Conservation (phyloP, 1,140 invertebrate genomes). For the Anadara kagoshimensis region DNA sequence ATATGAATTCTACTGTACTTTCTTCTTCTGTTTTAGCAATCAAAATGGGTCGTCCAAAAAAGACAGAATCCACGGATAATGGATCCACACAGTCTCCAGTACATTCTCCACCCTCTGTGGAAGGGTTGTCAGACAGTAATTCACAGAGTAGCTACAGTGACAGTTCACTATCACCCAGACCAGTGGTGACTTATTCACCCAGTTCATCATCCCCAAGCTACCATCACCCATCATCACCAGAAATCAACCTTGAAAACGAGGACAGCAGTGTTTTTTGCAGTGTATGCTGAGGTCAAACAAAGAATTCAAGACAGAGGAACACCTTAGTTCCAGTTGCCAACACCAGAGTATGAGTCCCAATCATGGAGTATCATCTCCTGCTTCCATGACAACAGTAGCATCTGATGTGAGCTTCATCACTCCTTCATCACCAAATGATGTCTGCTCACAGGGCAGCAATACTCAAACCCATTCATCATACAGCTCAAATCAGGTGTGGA, state of each 20-base stretch:
- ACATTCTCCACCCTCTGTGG: conserved; percentile 8
- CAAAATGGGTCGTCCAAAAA: conserved; percentile 62
- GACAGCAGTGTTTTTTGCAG: too few relatives aligned
- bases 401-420: too few relatives aligned
- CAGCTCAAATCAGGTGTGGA: conserved; percentile 4
- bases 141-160: conserved; percentile 2
- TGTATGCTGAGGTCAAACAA: too few relatives aligned
- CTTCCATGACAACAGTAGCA: too few relatives aligned
- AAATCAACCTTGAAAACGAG: too few relatives aligned
- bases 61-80: conserved; percentile 44
- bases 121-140: conserved; percentile 4
- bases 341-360: too few relatives aligned
- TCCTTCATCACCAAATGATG: background rate
- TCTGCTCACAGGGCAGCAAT: conserved; percentile 1
- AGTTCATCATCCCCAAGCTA: conserved; percentile 14
- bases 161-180: conserved; percentile 11
- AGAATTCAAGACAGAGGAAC: too few relatives aligned
- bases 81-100: conserved; percentile 11
- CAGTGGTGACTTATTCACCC: conserved; percentile 15
- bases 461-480: conserved; percentile 2
- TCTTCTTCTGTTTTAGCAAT: conserved; percentile 44
- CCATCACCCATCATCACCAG: conserved; percentile 1
- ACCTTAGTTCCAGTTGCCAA: too few relatives aligned
- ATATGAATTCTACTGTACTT: conserved; percentile 12
- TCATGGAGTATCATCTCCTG: too few relatives aligned